Conservation (phyloP, 2,888 invertebrate species). For the Aplocera efformata region DNA sequence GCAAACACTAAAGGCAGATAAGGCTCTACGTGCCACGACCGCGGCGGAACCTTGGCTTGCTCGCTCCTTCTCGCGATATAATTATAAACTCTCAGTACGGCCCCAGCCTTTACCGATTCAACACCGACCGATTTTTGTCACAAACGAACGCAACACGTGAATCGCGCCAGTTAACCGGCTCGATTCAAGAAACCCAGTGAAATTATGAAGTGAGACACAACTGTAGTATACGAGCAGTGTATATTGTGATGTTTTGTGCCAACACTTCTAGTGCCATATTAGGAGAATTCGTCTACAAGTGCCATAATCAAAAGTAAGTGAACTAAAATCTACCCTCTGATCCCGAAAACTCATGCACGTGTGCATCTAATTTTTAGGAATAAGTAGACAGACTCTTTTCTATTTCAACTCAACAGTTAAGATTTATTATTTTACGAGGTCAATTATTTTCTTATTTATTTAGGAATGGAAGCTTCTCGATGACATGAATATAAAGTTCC, state of each 20-base stretch:
- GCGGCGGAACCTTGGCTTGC: slow-evolving; percentile 67
- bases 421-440: too few relatives aligned
- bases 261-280: slow-evolving; percentile 63
- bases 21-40: slow-evolving; percentile 65
- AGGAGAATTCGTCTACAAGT: slow-evolving; percentile 50
- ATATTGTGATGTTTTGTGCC: slow-evolving; percentile 75
- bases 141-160: slow-evolving; percentile 38
- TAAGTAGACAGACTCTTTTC: too few relatives aligned
- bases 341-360: too few relatives aligned
- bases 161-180: slow-evolving; percentile 39
- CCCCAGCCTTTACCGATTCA: slow-evolving; percentile 68
- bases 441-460: too few relatives aligned
- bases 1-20: slow-evolving; percentile 48
- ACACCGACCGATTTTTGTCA: slow-evolving; percentile 61
- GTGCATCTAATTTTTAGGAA: too few relatives aligned
- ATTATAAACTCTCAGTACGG: slow-evolving; percentile 76
- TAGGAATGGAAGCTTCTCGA: too few relatives aligned
- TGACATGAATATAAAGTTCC: too few relatives aligned
- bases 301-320: slow-evolving; percentile 57
- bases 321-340: slow-evolving; percentile 2
- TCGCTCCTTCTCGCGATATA: slow-evolving; percentile 71
- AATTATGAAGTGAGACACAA: slow-evolving; percentile 50
- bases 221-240: slow-evolving; percentile 56
- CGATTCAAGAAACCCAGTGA: slow-evolving; percentile 34
- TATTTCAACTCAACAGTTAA: too few relatives aligned